Conservation (phyloP, 2,888 invertebrate genomes). For the Euphydryas editha region DNA sequence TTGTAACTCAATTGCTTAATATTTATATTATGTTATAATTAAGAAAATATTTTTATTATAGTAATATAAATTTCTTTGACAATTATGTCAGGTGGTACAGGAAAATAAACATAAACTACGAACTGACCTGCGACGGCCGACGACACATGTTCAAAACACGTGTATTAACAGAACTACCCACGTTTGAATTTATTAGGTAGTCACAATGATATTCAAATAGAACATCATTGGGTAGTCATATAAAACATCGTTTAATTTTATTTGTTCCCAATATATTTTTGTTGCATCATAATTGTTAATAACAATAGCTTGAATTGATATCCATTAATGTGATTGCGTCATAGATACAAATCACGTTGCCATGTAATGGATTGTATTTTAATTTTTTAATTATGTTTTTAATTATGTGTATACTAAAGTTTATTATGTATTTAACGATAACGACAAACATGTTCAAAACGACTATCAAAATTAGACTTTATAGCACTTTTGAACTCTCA, state of each 20-base stretch:
- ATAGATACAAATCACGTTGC: not conserved
- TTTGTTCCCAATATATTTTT: slow-evolving; percentile 11
- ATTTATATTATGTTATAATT: no score
- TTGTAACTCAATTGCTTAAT: no score
- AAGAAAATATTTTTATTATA: no score
- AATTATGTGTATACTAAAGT: no score
- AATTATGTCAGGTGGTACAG: no score
- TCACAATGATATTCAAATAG: no score
- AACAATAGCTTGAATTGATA: not conserved
- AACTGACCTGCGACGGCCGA: not conserved
- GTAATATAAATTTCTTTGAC: not conserved
- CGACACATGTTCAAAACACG: not conserved
- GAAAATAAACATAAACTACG: no score
- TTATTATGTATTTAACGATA: no score
- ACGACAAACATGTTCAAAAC: no score
- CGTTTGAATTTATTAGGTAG: not conserved
- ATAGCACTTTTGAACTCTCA: no score
- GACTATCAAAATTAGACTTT: no score
- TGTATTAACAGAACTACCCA: not conserved
- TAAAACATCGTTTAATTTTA: slow-evolving; percentile 9
- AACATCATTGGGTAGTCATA: not conserved
- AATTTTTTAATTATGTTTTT: no score
- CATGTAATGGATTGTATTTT: not conserved
- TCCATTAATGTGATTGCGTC: not conserved
- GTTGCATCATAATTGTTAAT: slow-evolving; percentile 21